A percentile compares a stretch with the other conserved stretches of the same genome.
Evolutionary conservation across 2,113 vertebrate genomes (phyloP).

Genomic region (Lonchura striata): DNA sequence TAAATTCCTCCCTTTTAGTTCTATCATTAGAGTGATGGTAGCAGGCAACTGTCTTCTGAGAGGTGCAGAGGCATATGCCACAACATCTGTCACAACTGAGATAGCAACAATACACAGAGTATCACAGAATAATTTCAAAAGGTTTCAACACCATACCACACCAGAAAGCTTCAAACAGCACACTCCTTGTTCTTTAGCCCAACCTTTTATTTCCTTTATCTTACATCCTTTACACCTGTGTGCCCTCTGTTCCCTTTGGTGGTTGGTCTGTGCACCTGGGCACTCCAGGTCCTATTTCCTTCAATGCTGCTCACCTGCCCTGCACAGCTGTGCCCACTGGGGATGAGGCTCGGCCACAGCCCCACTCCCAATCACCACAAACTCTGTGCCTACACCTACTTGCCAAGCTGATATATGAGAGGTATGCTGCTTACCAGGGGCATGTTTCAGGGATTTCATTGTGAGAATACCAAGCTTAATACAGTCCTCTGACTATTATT

Average conservation of each 20-base stretch:
- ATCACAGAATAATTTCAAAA: not conserved
- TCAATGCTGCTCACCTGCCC: not conserved
- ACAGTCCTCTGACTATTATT: too few species aligned
- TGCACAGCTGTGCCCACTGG: not conserved
- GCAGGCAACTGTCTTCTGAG: too few species aligned
- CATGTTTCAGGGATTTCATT: rapidly evolving
- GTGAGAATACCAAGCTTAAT: not conserved
- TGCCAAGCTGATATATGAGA: too few species aligned
- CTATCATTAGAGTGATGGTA: not conserved
- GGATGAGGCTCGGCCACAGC: not conserved
- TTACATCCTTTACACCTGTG: not conserved
- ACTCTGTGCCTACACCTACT: not conserved
- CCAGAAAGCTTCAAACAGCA: not conserved
- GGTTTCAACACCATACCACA: too few species aligned
- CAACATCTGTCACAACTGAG: not conserved
- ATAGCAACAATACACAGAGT: not conserved
- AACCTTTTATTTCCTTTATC: not conserved
- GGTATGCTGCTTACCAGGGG: not conserved
- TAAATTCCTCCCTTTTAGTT: not conserved
- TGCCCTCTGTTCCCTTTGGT: not conserved
- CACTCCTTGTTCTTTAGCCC: not conserved
- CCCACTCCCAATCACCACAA: not conserved
- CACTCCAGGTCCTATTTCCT: not conserved
- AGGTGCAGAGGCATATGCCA: not conserved
- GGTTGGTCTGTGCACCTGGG: not conserved